These are phyloP conservation scores for Venturia canescens DNA, from an alignment of 1,140 invertebrate genomes.

Conservation along the genomic window DNA sequence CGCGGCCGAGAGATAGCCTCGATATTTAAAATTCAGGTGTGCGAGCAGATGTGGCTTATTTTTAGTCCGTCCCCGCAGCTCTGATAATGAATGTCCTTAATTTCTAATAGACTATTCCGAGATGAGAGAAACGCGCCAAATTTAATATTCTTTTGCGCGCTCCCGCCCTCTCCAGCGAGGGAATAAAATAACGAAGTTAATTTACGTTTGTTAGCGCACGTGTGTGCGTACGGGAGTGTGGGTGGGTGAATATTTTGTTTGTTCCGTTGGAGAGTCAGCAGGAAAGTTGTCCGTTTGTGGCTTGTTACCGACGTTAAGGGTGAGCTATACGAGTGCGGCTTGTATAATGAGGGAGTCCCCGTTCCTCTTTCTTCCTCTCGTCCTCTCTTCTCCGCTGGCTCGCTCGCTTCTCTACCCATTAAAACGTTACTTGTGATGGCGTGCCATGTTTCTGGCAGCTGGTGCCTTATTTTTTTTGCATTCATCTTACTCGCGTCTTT, in stretches of 20 bases:
- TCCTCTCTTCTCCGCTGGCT: not conserved
- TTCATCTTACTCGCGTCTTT: not conserved
- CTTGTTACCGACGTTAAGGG: constrained; percentile 31
- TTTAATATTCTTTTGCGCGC: constrained; percentile 7
- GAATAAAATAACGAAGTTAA: constrained; percentile 71
- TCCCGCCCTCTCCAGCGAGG: too few species aligned
- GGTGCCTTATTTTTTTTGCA: constrained; percentile 13
- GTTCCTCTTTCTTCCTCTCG: too few species aligned
- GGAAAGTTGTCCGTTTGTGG: constrained; percentile 5
- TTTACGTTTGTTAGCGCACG: constrained; percentile 52
- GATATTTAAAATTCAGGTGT: too few species aligned
- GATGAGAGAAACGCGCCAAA: too few species aligned
- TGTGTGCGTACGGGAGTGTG: not conserved
- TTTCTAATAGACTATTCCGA: too few species aligned
- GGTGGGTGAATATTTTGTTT: constrained; percentile 3
- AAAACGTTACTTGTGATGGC: constrained; percentile 33
- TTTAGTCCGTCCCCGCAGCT: too few species aligned
- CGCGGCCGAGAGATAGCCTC: too few species aligned
- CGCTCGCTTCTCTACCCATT: not conserved
- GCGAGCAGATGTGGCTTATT: too few species aligned
- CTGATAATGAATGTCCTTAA: too few species aligned
- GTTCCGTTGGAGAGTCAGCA: constrained; percentile 4
- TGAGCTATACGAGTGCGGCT: constrained; percentile 4
- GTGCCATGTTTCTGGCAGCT: constrained; percentile 30
- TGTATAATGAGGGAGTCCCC: constrained; percentile 14